Evolutionary conservation across 2,888 invertebrate genomes (phyloP), one percentile per base, ranked within the genome.

Genomic region (Pseudanteris insignis): DNA sequence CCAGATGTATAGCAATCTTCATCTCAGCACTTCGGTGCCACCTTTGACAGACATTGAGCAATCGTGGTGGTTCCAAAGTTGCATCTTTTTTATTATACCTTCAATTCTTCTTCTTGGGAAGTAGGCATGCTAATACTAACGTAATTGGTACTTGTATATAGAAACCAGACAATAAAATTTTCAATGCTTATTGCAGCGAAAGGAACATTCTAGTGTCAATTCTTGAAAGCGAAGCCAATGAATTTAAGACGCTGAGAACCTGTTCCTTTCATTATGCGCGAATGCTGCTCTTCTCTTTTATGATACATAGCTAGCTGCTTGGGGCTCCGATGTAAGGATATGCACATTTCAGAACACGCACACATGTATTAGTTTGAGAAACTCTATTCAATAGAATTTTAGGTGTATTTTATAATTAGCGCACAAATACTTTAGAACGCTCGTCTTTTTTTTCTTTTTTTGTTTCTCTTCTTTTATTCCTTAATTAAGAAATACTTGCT

Each of bases 91-190:
- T 55, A 37, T 29, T 51, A 34, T 25, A 37, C 36, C 36, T 37
- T 24, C 21, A n/a, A 51, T 48, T 18, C n/a, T 43, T 62, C 33
- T 63, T 57, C 57, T 69, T 71, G 73, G 73, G 74, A 72, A 76
- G 70, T 76, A 75, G 77, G 78, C 79, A 79, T 78, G 77, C 75
- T 74, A 61, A 50, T 51, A 79, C 78, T 79, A 79, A 78, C 78
- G 75, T 72, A 74, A n/a, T 70, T 69, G 69, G 68, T 70, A 54
- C 68, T 70, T 77, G 77, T 77, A 76, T 61, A 76, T 77, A 76
- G 72, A 72, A 67, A 71, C 14, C 65, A 67, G 62, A 63, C 11
- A 46, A 68, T 65, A 62, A n/a, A n/a, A 71, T 65, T 74, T 72
- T 71, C 69, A 77, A 70, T 66, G 76, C 77, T 77, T 77, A 74